Conservation (phyloP, 2,113 vertebrate species). For the Stomatorhinus ivindoensis region DNA sequence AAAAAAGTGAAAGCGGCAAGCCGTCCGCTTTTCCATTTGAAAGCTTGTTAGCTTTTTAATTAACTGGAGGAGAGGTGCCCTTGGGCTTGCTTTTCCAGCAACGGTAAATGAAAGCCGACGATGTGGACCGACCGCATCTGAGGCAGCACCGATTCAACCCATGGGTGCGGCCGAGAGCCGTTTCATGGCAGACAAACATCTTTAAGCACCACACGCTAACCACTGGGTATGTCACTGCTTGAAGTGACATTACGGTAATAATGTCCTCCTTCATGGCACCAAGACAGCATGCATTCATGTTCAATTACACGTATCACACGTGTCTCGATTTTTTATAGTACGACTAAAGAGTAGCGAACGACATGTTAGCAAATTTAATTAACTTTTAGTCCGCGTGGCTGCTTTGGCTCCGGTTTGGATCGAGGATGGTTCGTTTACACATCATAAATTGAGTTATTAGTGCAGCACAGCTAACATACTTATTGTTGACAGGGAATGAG, state of each 20-base stretch:
- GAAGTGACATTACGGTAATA: background rate
- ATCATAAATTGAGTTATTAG: conserved; percentile 44
- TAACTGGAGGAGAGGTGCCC: conserved; percentile 53
- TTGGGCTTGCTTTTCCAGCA: conserved; percentile 39
- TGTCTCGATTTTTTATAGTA: background rate
- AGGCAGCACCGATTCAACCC: background rate
- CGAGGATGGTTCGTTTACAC: background rate
- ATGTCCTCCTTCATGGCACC: background rate
- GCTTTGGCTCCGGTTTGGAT: conserved; percentile 11
- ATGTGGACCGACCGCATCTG: conserved; percentile 30
- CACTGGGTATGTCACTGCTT: background rate
- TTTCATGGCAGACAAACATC: background rate
- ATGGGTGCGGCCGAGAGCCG: background rate
- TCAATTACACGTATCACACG: background rate
- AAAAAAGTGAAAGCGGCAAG: conserved; percentile 9
- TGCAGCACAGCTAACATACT: conserved; percentile 40
- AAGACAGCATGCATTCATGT: background rate
- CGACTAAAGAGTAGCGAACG: background rate
- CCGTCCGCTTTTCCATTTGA: conserved; percentile 43
- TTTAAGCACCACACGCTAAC: background rate
- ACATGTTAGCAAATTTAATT: background rate
- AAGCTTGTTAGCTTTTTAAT: conserved; percentile 66
- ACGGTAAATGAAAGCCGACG: conserved; percentile 51
- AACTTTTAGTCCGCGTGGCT: conserved; percentile 1
- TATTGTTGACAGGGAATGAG: conserved; percentile 31